Base-by-base conservation (phyloP, 2,797 vertebrate genomes). In the Percopsis omiscomaycus region DNA sequence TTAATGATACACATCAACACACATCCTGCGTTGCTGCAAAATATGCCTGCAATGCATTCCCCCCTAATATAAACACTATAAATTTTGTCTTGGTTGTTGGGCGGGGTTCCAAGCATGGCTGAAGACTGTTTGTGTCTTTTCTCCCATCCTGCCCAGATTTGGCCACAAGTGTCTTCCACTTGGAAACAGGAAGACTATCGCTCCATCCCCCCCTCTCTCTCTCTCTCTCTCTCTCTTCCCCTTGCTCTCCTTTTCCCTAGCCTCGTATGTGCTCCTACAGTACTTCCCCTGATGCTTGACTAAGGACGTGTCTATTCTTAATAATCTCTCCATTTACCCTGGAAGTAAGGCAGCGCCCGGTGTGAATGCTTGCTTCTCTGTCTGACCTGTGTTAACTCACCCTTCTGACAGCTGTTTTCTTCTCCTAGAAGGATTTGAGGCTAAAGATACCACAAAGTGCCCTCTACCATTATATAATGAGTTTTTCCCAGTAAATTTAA, bases 71-170 rank as follows among this genome's bases (percentile, higher is more conserved):
- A 92, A 93, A 93, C 92, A 91, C 82, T 42, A 90, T 92, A 55
- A 90, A 90, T 90, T 77, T 44, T 62, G 61, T 67, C 66, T 69
- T 55, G 52, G 68, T 75, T 75, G 71, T 76, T 51, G 64, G 86
- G 72, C 78, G 1, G 4, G 6, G 54, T 46, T 86, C 89, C 88
- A 91, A 80, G 74, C 12, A 27, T 61, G 48, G 68, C 75, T 64
- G 55, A 12, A 71, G 61, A 68, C 64, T 82, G 82, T 85, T 83
- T 79, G 77, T 66, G 48, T 54, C 72, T 15, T 78, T 84, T 86
- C 79, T 84, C 78, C 71, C 64, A 84, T 87, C 86, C 85, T 91
- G 82, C 88, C 87, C 87, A 86, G 81, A 91, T 92, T 91, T 90
- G 89, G 89, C 78, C 75, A 86, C 74, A 75, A 84, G 73, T 82